Conservation (phyloP, 1,140 invertebrate genomes). For the Phocides pigmalion region DNA sequence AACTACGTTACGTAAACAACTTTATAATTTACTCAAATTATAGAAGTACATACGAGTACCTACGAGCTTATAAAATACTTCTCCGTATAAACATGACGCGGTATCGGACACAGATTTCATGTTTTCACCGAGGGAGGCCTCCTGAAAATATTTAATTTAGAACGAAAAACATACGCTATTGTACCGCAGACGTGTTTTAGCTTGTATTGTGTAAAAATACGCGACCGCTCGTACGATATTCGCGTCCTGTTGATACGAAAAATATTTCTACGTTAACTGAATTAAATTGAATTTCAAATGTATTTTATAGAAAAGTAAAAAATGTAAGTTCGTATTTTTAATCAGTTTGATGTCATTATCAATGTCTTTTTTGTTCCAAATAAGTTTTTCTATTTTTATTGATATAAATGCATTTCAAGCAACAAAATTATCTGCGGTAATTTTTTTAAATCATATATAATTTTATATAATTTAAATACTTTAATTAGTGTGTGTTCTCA, state of each 20-base stretch:
- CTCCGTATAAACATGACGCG: constrained; percentile 3
- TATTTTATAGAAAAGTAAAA: neutral
- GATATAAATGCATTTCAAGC: no score
- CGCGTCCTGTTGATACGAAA: neutral
- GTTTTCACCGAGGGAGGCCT: constrained; percentile 10
- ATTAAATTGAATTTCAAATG: neutral
- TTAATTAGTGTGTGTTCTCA: no score
- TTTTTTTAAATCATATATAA: no score
- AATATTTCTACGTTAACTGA: neutral
- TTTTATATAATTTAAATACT: no score
- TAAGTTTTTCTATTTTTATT: no score
- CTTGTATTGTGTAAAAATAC: constrained; percentile 27
- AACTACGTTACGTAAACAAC: no score
- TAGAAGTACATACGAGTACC: neutral
- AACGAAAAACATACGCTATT: constrained; percentile 26
- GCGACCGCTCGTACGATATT: constrained; percentile 8
- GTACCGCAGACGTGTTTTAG: constrained; percentile 25
- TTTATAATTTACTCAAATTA: neutral
- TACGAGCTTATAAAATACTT: constrained; percentile 3
- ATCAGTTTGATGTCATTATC: neutral
- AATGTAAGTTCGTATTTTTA: neutral
- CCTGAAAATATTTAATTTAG: constrained; percentile 29
- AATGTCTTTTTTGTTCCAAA: no score
- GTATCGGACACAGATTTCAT: constrained; percentile 8
- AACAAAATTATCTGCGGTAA: no score